A percentile compares a stretch with the other conserved stretches of the same genome.
These are phyloP conservation scores for Mystacornis crossleyi DNA, from an alignment of 2,113 vertebrate species.

Conservation along the genomic window DNA sequence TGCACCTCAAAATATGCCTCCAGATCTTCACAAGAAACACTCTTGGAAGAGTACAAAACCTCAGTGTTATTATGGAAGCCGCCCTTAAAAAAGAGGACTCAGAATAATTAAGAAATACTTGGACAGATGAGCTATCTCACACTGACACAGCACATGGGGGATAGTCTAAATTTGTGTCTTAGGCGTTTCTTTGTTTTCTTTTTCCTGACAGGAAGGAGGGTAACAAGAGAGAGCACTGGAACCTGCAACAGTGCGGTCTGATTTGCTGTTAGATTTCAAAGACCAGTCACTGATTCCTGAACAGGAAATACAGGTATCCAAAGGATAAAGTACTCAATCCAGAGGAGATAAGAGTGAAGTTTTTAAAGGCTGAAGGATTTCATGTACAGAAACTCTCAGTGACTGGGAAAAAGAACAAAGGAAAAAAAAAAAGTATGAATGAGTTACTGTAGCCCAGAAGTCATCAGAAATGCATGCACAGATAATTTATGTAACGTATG, in stretches of 20 bases:
- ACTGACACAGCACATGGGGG: rapidly evolving
- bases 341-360: neutral
- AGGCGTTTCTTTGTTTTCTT: neutral
- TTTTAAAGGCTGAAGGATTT: neutral
- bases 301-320: neutral
- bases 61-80: neutral
- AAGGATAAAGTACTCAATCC: neutral
- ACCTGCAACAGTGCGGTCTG: neutral
- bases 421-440: neutral
- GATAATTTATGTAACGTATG: neutral
- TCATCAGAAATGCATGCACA: neutral
- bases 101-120: neutral
- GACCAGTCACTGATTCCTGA: neutral
- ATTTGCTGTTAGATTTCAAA: neutral
- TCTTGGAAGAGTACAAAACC: neutral
- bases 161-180: neutral
- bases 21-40: neutral
- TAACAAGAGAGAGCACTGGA: neutral
- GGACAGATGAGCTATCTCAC: neutral
- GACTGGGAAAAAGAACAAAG: neutral
- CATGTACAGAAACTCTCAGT: neutral
- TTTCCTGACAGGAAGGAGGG: neutral
- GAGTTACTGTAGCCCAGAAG: neutral
- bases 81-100: neutral
- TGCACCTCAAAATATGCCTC: neutral